A percentile compares a stretch with the other conserved stretches of the same genome.
phyloP scores from a whole-genome alignment of 2,797 vertebrate genomes.

The Dendrocincla tyrannina region DNA sequence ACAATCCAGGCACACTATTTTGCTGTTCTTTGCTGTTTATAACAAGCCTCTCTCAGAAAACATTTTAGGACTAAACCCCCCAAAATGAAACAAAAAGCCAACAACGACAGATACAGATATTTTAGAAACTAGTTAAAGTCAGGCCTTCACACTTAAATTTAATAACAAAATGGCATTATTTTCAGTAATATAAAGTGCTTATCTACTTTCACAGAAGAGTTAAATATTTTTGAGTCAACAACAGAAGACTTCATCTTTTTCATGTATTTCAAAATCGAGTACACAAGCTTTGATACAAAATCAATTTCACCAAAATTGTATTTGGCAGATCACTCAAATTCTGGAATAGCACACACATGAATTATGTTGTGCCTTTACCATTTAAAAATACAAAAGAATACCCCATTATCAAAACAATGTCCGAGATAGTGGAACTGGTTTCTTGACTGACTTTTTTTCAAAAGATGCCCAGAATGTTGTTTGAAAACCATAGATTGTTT shows the following conservation, averaged over 20 bases:
- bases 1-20: neutral
- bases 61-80: neutral
- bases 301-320: neutral
- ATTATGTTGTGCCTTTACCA: neutral
- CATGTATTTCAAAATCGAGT: neutral
- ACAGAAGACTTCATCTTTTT: neutral
- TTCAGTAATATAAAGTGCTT: neutral
- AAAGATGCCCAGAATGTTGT: neutral
- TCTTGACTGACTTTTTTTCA: neutral
- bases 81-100: neutral
- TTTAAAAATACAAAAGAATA: neutral
- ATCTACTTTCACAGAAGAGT: neutral
- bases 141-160: neutral
- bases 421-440: neutral
- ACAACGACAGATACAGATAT: neutral
- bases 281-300: neutral
- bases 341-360: accelerated
- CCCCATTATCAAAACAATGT: neutral
- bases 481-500: neutral
- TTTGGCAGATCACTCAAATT: neutral
- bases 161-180: neutral
- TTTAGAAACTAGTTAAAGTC: neutral
- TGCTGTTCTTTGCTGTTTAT: neutral
- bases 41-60: neutral
- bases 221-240: neutral